Conservation (phyloP, 2,888 invertebrate species). For the Cataglyphis rosenhaueri region DNA sequence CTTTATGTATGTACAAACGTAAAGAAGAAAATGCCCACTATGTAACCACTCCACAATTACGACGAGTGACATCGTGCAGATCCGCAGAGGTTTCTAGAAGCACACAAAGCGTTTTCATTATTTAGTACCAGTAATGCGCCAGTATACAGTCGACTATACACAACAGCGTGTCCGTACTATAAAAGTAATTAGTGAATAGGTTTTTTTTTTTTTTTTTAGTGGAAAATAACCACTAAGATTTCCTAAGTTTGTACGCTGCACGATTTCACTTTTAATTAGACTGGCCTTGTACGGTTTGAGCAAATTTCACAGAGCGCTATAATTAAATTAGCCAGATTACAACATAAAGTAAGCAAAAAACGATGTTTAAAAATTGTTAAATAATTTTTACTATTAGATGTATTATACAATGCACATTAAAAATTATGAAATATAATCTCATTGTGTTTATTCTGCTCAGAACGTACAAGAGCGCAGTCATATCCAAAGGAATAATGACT, state of each 20-base stretch:
- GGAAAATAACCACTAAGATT: constrained; percentile 23
- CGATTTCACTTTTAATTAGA: constrained; percentile 71
- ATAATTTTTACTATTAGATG: background rate
- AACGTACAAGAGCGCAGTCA: constrained; percentile 62
- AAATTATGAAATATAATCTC: background rate
- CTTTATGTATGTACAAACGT: constrained; percentile 73
- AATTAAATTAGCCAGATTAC: background rate
- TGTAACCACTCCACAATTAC: constrained; percentile 73
- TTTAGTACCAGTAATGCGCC: constrained; percentile 44
- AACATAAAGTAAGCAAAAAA: background rate
- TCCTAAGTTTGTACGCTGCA: constrained; percentile 58
- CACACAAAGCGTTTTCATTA: constrained; percentile 50
- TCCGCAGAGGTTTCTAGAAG: constrained; percentile 51
- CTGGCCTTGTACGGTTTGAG: constrained; percentile 64
- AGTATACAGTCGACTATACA: constrained; percentile 36
- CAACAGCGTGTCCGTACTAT: constrained; percentile 33
- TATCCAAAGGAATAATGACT: constrained; percentile 83
- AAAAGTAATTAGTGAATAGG: constrained; percentile 37
- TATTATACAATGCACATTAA: background rate
- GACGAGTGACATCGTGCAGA: constrained; percentile 72
- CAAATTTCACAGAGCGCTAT: constrained; percentile 23
- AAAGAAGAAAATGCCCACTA: constrained; percentile 71
- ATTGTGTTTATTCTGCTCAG: constrained; percentile 28
- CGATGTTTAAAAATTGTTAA: background rate
- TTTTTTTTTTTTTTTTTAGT: background rate